These are phyloP conservation scores for Peromyscus maniculatus DNA, from an alignment of 2,113 vertebrate species.

Conservation along the genomic window DNA sequence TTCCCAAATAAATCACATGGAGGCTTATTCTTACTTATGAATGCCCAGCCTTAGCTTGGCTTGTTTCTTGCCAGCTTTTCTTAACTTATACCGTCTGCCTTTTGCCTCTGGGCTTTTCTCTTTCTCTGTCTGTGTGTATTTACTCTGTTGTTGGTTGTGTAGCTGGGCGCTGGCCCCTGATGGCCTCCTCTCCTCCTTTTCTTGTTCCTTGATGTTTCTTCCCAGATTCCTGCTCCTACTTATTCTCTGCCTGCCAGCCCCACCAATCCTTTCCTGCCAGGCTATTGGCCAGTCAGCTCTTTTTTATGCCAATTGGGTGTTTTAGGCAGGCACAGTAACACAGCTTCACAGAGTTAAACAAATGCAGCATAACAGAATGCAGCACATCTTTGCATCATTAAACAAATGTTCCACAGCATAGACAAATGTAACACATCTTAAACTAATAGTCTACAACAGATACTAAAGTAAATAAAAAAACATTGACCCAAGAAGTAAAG, in stretches of 20 bases:
- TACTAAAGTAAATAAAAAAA: conserved; percentile 48
- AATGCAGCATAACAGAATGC: not conserved
- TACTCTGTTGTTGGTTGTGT: not conserved
- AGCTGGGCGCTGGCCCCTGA: not conserved
- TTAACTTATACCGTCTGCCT: not conserved
- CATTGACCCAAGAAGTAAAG: conserved; percentile 37
- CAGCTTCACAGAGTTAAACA: not conserved
- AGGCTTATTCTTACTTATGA: not conserved
- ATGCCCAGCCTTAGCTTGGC: not conserved
- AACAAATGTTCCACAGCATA: not conserved
- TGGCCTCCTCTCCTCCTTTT: not conserved
- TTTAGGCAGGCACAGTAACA: not conserved
- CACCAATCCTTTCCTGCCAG: not conserved
- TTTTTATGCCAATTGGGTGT: not conserved
- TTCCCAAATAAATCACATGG: not conserved
- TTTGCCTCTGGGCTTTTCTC: not conserved
- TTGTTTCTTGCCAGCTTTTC: not conserved
- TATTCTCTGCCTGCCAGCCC: not conserved
- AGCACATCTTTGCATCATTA: not conserved
- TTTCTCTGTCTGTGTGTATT: not conserved
- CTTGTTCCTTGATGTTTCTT: not conserved
- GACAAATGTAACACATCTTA: not conserved
- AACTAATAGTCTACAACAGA: not conserved
- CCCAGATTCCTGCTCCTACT: not conserved
- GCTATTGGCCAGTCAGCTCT: not conserved